Base-by-base conservation (phyloP, 2,797 vertebrate species). In the Cyprinella venusta region DNA sequence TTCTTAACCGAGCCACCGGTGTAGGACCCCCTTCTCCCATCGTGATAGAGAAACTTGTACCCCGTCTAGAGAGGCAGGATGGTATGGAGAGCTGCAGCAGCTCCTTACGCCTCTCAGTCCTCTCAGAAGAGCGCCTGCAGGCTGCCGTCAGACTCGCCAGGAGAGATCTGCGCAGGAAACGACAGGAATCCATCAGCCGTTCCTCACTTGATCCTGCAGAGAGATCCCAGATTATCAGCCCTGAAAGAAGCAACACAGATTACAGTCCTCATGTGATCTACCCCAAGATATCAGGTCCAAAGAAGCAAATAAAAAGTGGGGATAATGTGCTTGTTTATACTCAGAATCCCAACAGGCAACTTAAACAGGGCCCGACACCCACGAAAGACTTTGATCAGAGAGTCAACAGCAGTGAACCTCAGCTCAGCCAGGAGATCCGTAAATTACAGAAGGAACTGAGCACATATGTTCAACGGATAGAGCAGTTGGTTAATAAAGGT, bases 111-210 rank as follows among this genome's bases (percentile, higher is more conserved):
- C 97, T 99, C 90, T 96, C 96, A 0, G 86, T 93, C 2, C 81
- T 99, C 13, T 99, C 98, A 2, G 96, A 99, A 90, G 97, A 99
- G 80, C 95, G 91, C 72, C 93, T 99, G 64, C 94, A 91, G 85
- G 88, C 92, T 52, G 98, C 98, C 0, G 82, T 98, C 75, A 93
- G 93, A 61, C 89, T 98, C 67, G 98, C 97, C 77, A 97, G 93
- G 90, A 94, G 96, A 88, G 97, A 99, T 84, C 56, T 99, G 65
- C 95, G 91, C 80, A 92, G 92, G 80, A 94, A 92, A 50, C 95
- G 83, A 0, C 87, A 88, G 15, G 87, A 92, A 76, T 88, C 91
- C 1, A 33, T 88, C 19, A 86, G 26, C 48, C 88, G 85, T 72
- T 85, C 87, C 2, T 86, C 83, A 10, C 80, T 77, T 19, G 86